phyloP scores from a whole-genome alignment of 1,140 invertebrate species.

The Drosophila bocqueti region DNA sequence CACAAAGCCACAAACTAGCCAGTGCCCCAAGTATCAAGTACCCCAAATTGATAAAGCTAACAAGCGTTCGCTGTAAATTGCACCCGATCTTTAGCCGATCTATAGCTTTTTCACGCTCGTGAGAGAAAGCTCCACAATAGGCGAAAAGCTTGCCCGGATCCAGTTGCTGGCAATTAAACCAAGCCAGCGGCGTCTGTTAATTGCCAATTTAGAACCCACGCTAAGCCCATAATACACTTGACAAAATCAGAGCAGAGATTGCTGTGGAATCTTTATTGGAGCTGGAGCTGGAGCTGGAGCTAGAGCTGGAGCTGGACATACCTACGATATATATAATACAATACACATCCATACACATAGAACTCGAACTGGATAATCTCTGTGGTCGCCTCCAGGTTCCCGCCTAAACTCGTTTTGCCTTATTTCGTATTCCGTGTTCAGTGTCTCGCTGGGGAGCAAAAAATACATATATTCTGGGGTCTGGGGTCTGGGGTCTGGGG shows the following conservation, averaged over 20 bases:
- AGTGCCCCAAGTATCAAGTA: not conserved
- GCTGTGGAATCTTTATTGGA: constrained; percentile 41
- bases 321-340: constrained; percentile 32
- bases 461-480: constrained; percentile 20
- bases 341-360: constrained; percentile 46
- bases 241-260: not conserved
- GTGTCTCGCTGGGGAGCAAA: constrained; percentile 17
- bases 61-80: constrained; percentile 8
- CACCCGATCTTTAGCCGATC: constrained; percentile 1
- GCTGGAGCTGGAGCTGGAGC: constrained; percentile 14
- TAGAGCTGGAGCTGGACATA: constrained; percentile 23
- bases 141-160: constrained; percentile 7
- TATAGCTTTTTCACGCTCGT: constrained; percentile 27
- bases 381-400: not conserved
- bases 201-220: not conserved
- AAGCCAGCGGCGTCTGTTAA: not conserved
- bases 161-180: constrained; percentile 23
- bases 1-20: constrained; percentile 25
- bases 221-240: constrained; percentile 4
- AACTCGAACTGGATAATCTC: constrained; percentile 21
- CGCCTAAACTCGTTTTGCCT: constrained; percentile 4
- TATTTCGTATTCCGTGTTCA: not conserved
- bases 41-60: constrained; percentile 52
- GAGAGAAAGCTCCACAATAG: not conserved
- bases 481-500: not conserved